Evolutionary conservation across 2,888 invertebrate genomes (phyloP), one percentile per base, ranked within the genome.

Genomic region (Nowickia ferox): DNA sequence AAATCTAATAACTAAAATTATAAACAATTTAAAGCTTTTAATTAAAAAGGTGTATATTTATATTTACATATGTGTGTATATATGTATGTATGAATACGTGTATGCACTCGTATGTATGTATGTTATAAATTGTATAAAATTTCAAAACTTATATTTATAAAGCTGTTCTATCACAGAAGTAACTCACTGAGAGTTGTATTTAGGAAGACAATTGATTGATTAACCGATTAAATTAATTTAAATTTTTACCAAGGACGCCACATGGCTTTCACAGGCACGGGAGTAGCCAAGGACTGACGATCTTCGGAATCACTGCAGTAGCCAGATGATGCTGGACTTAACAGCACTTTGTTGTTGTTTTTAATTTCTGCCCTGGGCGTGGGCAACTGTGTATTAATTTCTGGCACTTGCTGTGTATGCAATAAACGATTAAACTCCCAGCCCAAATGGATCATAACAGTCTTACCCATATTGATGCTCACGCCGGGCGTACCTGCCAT

Each of bases 401-500:
- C 46, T 9, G 86, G 76, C 19, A 68, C 13, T 72, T 76, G 69
- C 71, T 77, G 76, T 17, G 74, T 51, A 10, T 87, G 82, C 61
- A 91, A 87, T 87, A 92, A 89, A 86, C 89, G 91, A 86, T 97
- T 97, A 89, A 97, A 94, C 84, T 96, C 95, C 93, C 96, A 96
- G 38, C 97, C 97, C 87, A 97, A 94, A 93, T 97, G 97, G 46
- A 97, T 96, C 97, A 97, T 97, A 90, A 97, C 94, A 90, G 96
- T 96, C 77, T 97, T 97, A 80, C 97, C 97, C 85, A 97, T 94
- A 90, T 96, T 95, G 88, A 97, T 96, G 91, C 97, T 97, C 89
- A 97, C 96, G 84, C 96, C 97, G 38, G 96, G 97, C 63, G 96
- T 96, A 84, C 96, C 95, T 46, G 97, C 97, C 90, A 97, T 93